Evolutionary conservation across 2,113 vertebrate species (phyloP), one percentile per base, ranked within the genome.

Genomic region (Micronycteris hirsuta): DNA sequence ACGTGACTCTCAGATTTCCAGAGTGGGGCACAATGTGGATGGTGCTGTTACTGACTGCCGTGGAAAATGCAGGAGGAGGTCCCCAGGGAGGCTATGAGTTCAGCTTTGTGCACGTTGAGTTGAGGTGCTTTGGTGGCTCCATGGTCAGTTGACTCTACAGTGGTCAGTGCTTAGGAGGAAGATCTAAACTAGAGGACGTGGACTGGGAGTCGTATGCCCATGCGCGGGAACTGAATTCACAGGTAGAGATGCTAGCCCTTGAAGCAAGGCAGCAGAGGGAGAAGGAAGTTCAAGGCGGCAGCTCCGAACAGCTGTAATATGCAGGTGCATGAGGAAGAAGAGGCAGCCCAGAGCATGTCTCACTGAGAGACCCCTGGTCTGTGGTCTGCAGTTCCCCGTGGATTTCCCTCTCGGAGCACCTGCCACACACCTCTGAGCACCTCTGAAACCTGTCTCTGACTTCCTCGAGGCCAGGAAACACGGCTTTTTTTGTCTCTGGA

Each of bases 111-210:
- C 19, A 7, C 3, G n/a, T 8, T 5, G 24, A 52, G 17, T 20
- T n/a, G 49, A 22, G 47, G n/a, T 8, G 33, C 36, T 65, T 52
- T 15, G 13, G 14, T 36, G 41, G 43, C 38, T 36, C 45, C n/a
- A 5, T 3, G 54, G 45, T 73, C 22, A 19, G 22, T 13, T 33
- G 47, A 36, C 24, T 26, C 19, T 8, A 12, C 14, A 87, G 70
- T 56, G 47, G 31, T 24, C 56, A 19, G 58, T 26, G 58, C 58
- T 61, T 11, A 28, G 58, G 9, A 28, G 58, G 80, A 7, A 43
- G 56, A 8, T 0, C 10, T 0, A 5, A 47, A 9, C 19, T 13
- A 38, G 4, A 65, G 22, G 33, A 17, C n/a, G 31, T 0, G 6
- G 41, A 41, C 10, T 49, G 22, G 26, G 41, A 68, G 10, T 47